Percentiles rank a stretch among this genome's conserved stretches.
phyloP scores from a whole-genome alignment of 2,797 vertebrate genomes.

The Limosa lapponica region DNA sequence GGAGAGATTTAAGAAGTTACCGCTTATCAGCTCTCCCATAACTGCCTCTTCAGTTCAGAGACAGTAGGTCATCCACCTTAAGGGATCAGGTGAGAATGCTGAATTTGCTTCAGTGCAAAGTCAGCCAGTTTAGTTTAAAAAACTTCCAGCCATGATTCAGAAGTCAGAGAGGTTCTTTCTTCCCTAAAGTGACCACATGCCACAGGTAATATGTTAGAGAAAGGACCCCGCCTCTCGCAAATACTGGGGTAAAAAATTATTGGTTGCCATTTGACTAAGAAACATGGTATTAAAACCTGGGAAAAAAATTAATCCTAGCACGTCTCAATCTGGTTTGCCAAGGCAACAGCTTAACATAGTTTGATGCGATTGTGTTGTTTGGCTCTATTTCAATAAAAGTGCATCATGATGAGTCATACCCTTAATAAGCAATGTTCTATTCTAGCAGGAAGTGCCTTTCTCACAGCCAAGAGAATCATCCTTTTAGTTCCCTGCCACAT shows the following conservation, averaged over 20 bases:
- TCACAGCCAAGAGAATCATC: constrained; percentile 22
- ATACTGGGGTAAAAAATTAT: neutral
- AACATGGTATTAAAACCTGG: neutral
- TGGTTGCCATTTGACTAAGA: neutral
- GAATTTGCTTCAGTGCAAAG: neutral
- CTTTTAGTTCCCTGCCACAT: neutral
- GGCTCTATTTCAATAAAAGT: neutral
- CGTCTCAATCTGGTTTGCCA: constrained; percentile 32
- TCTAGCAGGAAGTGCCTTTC: constrained; percentile 45
- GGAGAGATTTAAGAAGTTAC: neutral
- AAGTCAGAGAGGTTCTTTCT: neutral
- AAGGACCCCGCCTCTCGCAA: neutral
- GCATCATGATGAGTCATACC: constrained; percentile 32
- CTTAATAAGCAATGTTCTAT: constrained; percentile 58
- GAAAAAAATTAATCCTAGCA: constrained; percentile 31
- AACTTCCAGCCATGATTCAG: neutral
- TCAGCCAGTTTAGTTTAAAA: neutral
- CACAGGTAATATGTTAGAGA: neutral
- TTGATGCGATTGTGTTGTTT: constrained; percentile 11
- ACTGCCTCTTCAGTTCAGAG: neutral
- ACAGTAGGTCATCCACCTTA: neutral
- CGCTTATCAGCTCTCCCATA: neutral
- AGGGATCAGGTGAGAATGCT: neutral
- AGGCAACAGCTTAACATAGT: constrained; percentile 50
- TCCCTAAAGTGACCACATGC: neutral